A percentile compares a stretch with the other conserved stretches of the same genome.
phyloP scores from a whole-genome alignment of 1,140 invertebrate species.

The Hesperophylax magnus region DNA sequence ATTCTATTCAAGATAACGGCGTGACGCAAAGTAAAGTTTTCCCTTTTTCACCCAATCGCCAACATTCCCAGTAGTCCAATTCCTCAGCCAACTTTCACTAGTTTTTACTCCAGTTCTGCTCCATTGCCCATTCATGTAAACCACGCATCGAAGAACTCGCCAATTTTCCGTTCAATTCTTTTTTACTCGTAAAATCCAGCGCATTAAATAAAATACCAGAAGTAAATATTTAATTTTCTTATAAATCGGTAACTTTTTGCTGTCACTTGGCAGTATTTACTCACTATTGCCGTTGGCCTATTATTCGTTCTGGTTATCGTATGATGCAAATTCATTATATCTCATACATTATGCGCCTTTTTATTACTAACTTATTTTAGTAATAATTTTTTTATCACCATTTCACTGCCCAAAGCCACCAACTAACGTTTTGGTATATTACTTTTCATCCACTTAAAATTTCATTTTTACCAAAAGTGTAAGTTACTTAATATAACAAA shows the following conservation, averaged over 20 bases:
- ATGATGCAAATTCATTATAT: background rate
- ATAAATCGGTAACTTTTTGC: background rate
- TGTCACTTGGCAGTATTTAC: background rate
- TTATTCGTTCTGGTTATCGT: background rate
- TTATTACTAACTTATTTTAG: background rate
- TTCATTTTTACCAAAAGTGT: no score
- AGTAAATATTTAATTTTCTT: background rate
- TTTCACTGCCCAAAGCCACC: no score
- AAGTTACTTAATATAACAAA: no score
- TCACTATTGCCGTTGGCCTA: background rate
- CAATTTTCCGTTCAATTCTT: conserved; percentile 3
- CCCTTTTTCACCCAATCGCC: background rate
- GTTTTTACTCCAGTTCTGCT: conserved; percentile 31
- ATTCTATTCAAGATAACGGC: conserved; percentile 3
- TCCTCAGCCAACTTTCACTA: conserved; percentile 22
- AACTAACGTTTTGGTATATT: no score
- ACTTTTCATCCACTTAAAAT: no score
- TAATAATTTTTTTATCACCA: no score
- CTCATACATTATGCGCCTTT: background rate
- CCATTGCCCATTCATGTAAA: conserved; percentile 23
- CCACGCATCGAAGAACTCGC: conserved; percentile 12
- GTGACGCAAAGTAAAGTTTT: background rate
- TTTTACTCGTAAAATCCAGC: background rate
- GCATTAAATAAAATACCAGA: no score
- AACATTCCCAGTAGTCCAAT: conserved; percentile 18